A percentile compares a stretch with the other conserved stretches of the same genome.
phyloP scores from a whole-genome alignment of 1,140 invertebrate species.

The Dendroctonus valens region DNA sequence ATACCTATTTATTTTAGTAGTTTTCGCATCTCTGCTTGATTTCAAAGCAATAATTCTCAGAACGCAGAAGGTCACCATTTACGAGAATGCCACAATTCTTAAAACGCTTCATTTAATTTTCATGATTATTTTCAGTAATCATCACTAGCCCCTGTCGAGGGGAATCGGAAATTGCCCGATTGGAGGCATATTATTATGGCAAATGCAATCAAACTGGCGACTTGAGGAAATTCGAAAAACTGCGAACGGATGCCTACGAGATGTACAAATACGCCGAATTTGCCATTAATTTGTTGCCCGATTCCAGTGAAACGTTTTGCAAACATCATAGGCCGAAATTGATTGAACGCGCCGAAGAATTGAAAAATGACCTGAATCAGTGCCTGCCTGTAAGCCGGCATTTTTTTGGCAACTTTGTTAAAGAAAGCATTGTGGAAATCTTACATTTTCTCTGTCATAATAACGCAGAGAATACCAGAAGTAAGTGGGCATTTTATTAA shows the following conservation, averaged over 20 bases:
- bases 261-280: conserved; percentile 22
- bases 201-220: conserved; percentile 15
- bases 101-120: too few species aligned
- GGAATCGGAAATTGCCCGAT: conserved; percentile 2
- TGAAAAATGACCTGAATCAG: conserved; percentile 6
- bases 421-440: conserved; percentile 12
- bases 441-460: conserved; percentile 25
- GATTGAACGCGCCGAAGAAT: conserved; percentile 4
- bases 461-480: conserved; percentile 13
- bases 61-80: too few species aligned
- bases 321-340: conserved; percentile 5
- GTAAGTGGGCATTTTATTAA: conserved; percentile 3
- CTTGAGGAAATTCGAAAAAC: conserved; percentile 2
- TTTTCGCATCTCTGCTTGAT: too few species aligned
- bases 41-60: too few species aligned
- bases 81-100: too few species aligned
- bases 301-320: conserved; percentile 8
- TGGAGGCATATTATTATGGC: conserved; percentile 21
- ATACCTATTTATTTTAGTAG: too few species aligned
- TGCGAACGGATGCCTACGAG: conserved; percentile 20
- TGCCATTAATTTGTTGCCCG: conserved; percentile 16
- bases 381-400: not conserved
- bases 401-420: conserved; percentile 13
- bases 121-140: too few species aligned
- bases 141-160: not conserved